Percentiles rank a stretch among this genome's conserved stretches.
Conservation (phyloP, 2,797 vertebrate species). For the Molossus alvarezi region DNA sequence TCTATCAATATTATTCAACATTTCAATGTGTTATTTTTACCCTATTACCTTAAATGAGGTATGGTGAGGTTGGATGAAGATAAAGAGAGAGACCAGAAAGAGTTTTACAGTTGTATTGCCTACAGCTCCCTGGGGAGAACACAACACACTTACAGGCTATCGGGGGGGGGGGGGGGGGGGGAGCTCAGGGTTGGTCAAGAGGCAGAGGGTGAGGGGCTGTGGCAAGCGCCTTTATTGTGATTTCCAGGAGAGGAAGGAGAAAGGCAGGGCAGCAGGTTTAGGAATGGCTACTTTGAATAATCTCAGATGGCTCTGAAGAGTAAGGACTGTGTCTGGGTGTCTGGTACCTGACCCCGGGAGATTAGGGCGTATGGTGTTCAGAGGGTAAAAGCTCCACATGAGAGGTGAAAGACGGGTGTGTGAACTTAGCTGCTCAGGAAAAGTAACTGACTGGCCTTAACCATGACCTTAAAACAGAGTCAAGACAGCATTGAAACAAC, state of each 20-base stretch:
- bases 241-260: neutral
- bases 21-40: neutral
- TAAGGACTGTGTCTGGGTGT: neutral
- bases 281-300: neutral
- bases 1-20: neutral
- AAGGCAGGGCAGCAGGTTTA: neutral
- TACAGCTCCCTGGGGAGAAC: neutral
- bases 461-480: neutral
- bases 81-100: neutral
- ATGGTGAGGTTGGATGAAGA: neutral
- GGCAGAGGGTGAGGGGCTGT: neutral
- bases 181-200: neutral
- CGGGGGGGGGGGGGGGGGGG: no score
- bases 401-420: no score
- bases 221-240: neutral
- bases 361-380: neutral
- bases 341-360: neutral
- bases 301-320: neutral
- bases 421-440: neutral
- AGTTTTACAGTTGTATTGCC: neutral
- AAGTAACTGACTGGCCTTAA: neutral
- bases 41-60: neutral
- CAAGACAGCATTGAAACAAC: neutral
- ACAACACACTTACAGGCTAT: accelerated
- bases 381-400: neutral